These are phyloP conservation scores for Cirrhinus molitorella DNA, from an alignment of 2,797 vertebrate genomes.

Conservation along the genomic window DNA sequence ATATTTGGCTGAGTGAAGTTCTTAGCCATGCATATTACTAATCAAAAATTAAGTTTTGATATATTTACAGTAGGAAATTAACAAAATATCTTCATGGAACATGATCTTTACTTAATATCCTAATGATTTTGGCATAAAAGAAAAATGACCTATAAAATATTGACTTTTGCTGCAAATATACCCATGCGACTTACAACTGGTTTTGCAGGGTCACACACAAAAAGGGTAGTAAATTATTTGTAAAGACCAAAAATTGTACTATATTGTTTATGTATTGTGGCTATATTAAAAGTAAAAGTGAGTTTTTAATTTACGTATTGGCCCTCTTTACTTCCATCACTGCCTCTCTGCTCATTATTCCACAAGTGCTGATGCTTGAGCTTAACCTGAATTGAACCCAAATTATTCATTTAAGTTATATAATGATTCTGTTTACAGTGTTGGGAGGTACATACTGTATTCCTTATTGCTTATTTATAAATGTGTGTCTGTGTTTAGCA, in stretches of 20 bases:
- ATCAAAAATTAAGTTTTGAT: too few species aligned
- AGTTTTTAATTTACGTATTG: not conserved
- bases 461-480: conserved; percentile 33
- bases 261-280: not conserved
- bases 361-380: not conserved
- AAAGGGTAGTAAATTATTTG: not conserved
- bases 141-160: too few species aligned
- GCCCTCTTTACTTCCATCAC: not conserved
- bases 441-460: not conserved
- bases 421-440: conserved; percentile 8
- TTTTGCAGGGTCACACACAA: too few species aligned
- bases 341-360: not conserved
- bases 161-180: too few species aligned
- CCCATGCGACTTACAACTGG: too few species aligned
- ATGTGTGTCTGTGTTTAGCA: conserved; percentile 16
- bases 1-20: too few species aligned
- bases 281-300: not conserved
- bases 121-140: too few species aligned
- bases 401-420: not conserved
- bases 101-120: too few species aligned
- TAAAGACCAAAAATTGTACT: not conserved
- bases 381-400: not conserved
- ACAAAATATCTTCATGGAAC: too few species aligned
- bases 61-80: too few species aligned
- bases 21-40: too few species aligned